phyloP scores from a whole-genome alignment of 2,888 invertebrate species.

The Phyllotreta striolata region DNA sequence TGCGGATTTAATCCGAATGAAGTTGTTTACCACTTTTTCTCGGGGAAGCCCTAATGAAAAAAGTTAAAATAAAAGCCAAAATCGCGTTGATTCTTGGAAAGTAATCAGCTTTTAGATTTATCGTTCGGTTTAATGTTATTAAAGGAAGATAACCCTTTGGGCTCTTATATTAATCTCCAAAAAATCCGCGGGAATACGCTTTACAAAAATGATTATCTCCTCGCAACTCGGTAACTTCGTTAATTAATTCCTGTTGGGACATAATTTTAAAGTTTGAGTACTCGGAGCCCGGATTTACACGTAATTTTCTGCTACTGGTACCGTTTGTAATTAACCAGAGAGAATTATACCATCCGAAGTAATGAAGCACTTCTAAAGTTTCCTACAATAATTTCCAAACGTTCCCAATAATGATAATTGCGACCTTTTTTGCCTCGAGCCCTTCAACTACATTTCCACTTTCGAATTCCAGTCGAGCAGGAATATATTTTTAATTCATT shows the following conservation, averaged over 20 bases:
- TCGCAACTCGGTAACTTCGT: conserved; percentile 39
- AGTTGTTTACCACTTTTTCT: background rate
- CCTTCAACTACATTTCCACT: conserved; percentile 7
- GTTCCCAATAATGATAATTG: conserved; percentile 34
- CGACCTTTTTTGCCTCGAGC: background rate
- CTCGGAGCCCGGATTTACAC: conserved; percentile 41
- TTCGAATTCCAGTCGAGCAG: background rate
- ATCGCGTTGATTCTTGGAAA: background rate
- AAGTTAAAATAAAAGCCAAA: conserved; percentile 11
- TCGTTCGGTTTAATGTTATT: conserved; percentile 8
- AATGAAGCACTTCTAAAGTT: conserved; percentile 40
- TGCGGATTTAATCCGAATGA: conserved; percentile 1
- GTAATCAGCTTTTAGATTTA: conserved; percentile 16
- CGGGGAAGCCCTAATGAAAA: conserved; percentile 6
- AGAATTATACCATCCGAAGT: conserved; percentile 39
- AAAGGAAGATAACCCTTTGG: conserved; percentile 17
- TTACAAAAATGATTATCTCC: conserved; percentile 30
- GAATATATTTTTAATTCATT: too few species aligned
- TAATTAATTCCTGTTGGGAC: conserved; percentile 44
- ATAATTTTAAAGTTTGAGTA: conserved; percentile 43
- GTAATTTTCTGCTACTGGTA: conserved; percentile 40
- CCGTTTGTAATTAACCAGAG: conserved; percentile 37
- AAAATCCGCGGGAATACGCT: conserved; percentile 25
- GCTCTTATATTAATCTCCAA: conserved; percentile 19
- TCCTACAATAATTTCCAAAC: conserved; percentile 37